Percentiles rank a stretch among this genome's conserved stretches.
Evolutionary conservation across 2,888 invertebrate genomes (phyloP).

Genomic region (Mantis religiosa): DNA sequence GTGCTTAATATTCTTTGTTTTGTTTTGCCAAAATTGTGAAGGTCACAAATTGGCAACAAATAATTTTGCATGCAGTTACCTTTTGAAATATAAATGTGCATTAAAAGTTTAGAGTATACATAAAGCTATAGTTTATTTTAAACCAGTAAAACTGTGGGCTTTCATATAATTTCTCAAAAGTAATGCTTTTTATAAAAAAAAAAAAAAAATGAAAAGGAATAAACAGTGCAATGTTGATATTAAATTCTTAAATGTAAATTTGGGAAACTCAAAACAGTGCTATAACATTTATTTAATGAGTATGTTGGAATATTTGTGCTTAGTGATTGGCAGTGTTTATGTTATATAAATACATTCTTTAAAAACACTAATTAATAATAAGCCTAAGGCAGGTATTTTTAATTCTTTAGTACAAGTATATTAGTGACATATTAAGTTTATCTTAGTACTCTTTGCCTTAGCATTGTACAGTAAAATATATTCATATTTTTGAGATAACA

Average conservation of each 20-base stretch:
- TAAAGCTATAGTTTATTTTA: not conserved
- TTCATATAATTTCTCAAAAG: not conserved
- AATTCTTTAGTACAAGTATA: not conserved
- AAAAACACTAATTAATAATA: not conserved
- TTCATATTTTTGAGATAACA: not conserved
- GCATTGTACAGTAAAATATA: not conserved
- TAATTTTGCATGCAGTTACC: not conserved
- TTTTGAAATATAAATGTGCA: not conserved
- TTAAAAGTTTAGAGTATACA: not conserved
- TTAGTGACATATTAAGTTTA: not conserved
- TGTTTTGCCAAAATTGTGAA: not conserved
- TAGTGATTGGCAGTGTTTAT: not conserved
- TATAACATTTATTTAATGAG: not conserved
- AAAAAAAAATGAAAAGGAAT: not conserved
- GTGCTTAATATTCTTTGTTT: not conserved
- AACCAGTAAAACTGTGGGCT: not conserved
- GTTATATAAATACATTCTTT: not conserved
- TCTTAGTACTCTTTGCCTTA: not conserved
- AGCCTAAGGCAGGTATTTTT: not conserved
- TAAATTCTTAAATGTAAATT: not conserved
- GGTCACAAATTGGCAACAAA: not conserved
- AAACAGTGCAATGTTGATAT: conserved; percentile 7
- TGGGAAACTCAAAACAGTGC: not conserved
- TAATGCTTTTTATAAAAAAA: not conserved
- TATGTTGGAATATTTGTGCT: not conserved